Percentiles rank a stretch among this genome's conserved stretches.
phyloP scores from a whole-genome alignment of 2,888 invertebrate genomes.

The Lasioglossum marginatum region DNA sequence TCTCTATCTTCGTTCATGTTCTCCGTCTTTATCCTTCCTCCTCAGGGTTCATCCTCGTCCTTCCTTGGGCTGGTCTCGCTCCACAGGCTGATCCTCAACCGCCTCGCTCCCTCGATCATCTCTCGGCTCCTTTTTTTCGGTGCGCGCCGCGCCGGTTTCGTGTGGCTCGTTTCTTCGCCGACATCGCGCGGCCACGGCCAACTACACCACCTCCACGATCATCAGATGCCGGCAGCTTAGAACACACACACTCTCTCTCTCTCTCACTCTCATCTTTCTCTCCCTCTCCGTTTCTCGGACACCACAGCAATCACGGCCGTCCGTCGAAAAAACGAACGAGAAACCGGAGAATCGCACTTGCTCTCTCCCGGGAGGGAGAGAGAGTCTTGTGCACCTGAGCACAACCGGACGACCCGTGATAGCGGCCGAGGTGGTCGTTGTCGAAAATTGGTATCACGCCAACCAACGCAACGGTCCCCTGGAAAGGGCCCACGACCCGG shows the following conservation, averaged over 20 bases:
- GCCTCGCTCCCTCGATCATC: constrained; percentile 54
- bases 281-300: background rate
- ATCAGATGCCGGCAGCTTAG: constrained; percentile 66
- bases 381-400: background rate
- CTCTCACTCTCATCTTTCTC: background rate
- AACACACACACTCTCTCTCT: constrained; percentile 47
- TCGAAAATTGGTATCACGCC: constrained; percentile 71
- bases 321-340: constrained; percentile 57
- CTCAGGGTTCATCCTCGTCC: constrained; percentile 6
- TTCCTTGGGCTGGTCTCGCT: background rate
- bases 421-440: constrained; percentile 68
- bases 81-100: constrained; percentile 2
- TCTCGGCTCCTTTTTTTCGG: constrained; percentile 38
- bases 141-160: constrained; percentile 34
- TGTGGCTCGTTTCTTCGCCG: constrained; percentile 45
- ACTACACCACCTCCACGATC: constrained; percentile 52
- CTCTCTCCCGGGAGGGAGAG: background rate
- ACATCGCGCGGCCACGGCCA: constrained; percentile 43
- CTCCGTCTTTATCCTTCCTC: background rate
- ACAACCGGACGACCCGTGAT: constrained; percentile 51
- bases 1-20: constrained; percentile 21
- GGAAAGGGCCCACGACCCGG: constrained; percentile 4
- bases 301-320: constrained; percentile 69
- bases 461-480: constrained; percentile 42
- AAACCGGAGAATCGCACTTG: constrained; percentile 66